Base-by-base conservation (phyloP, 2,113 vertebrate genomes). In the cat (Felis catus) region DNA sequence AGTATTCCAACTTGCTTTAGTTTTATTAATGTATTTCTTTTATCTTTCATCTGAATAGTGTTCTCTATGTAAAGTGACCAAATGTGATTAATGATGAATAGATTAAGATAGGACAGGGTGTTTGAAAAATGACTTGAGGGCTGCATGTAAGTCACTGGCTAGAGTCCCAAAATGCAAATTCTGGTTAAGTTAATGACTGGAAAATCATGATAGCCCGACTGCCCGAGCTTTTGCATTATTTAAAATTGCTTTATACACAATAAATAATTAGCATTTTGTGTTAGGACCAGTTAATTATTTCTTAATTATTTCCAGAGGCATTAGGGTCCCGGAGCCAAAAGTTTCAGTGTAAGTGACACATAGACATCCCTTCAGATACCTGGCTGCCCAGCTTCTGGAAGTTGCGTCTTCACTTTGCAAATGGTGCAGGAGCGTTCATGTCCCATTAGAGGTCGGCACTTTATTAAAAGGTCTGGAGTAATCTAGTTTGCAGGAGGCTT, bases 61-160 rank as follows among this genome's bases (percentile, higher is more conserved):
- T 99, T 99, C 99, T 98, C 98, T 99, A 98, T 99, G 99, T 99
- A 99, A 98, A 99, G 98, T 99, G 98, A 98, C 98, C 98, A 98
- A 98, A 98, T 98, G 98, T 99, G 99, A 99, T 99, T 99, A 99
- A 99, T 99, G 99, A 99, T 99, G 98, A 99, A 98, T 98, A 99
- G 99, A 99, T 99, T 98, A 99, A 98, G 98, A 99, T 98, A 97
- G 98, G 99, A 99, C 98, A 99, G 98, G 98, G 99, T 98, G 98
- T 98, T 99, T 99, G 99, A 99, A 99, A 99, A 99, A 99, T 99
- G 98, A 98, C 98, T 99, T 98, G 98, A 98, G 99, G 98, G 98
- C 98, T 97, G 95, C 98, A 98, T 98, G 99, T 98, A 99, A 99
- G 98, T 99, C 98, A 99, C 98, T 99, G 99, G 99, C 99, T 98